Evolutionary conservation across 92 coral and sea anemone species (phyloP).

Genomic region (Siderastrea radians): DNA sequence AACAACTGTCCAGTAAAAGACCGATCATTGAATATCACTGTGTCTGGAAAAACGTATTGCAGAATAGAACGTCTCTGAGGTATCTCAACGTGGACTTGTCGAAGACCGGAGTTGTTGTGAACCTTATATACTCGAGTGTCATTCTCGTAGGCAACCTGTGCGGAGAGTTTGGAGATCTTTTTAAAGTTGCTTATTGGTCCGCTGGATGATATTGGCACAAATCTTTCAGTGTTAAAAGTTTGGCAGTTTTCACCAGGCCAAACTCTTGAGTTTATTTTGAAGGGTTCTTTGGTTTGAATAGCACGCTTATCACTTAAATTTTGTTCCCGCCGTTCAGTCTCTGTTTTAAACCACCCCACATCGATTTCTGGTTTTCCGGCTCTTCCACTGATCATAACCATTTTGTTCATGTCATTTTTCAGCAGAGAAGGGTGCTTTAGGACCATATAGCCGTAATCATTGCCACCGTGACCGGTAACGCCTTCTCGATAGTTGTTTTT

Average conservation of each 20-base stretch:
- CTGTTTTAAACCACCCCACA: constrained; percentile 62
- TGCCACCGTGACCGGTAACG: constrained; percentile 8
- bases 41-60: constrained; percentile 67
- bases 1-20: constrained; percentile 64
- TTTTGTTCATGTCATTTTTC: constrained; percentile 29
- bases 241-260: constrained; percentile 71
- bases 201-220: constrained; percentile 44
- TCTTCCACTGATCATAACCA: constrained; percentile 69
- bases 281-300: constrained; percentile 73
- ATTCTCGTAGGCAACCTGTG: constrained; percentile 47
- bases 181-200: constrained; percentile 48
- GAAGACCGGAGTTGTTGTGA: constrained; percentile 53
- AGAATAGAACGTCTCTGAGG: constrained; percentile 74
- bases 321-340: constrained; percentile 26
- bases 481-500: constrained; percentile 39
- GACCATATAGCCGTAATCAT: constrained; percentile 80
- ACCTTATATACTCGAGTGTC: constrained; percentile 60
- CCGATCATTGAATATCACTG: constrained; percentile 65
- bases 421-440: constrained; percentile 69
- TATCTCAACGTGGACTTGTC: constrained; percentile 45
- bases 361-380: constrained; percentile 39
- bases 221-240: constrained; percentile 44
- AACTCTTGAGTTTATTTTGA: constrained; percentile 59
- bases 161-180: constrained; percentile 42
- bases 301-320: constrained; percentile 24